phyloP scores from a whole-genome alignment of 2,797 vertebrate genomes.

The Numenius phaeopus region DNA sequence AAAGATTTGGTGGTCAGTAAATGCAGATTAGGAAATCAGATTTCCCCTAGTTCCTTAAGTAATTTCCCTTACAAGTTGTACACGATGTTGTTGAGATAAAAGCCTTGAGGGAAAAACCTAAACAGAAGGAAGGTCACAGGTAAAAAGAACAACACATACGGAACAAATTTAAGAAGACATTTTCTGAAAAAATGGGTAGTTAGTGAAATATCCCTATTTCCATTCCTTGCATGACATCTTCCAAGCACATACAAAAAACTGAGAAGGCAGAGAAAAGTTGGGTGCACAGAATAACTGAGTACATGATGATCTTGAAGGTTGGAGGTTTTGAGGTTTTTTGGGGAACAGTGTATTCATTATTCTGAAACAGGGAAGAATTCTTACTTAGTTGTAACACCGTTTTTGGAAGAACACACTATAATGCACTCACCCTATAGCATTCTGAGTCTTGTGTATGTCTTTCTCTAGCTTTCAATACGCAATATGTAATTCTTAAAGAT shows the following conservation, averaged over 20 bases:
- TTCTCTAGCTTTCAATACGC: background rate
- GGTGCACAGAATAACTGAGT: background rate
- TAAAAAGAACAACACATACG: background rate
- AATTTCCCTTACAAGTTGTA: background rate
- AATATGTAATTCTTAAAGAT: background rate
- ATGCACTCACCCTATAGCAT: background rate
- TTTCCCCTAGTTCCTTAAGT: background rate
- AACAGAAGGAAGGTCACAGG: background rate
- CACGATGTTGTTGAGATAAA: background rate
- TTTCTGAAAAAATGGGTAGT: background rate
- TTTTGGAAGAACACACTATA: background rate
- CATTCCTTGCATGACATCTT: background rate
- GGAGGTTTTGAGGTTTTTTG: background rate
- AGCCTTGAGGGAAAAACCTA: background rate
- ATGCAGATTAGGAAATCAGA: background rate
- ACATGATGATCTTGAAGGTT: background rate
- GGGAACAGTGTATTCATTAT: background rate
- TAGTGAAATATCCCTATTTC: background rate
- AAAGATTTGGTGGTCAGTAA: constrained; percentile 89
- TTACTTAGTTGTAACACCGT: background rate
- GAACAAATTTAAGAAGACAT: background rate
- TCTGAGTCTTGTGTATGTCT: background rate
- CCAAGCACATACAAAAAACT: background rate
- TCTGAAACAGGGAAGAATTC: background rate
- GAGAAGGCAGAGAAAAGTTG: background rate